phyloP scores from a whole-genome alignment of 2,888 invertebrate genomes.

The Panorpa germanica region DNA sequence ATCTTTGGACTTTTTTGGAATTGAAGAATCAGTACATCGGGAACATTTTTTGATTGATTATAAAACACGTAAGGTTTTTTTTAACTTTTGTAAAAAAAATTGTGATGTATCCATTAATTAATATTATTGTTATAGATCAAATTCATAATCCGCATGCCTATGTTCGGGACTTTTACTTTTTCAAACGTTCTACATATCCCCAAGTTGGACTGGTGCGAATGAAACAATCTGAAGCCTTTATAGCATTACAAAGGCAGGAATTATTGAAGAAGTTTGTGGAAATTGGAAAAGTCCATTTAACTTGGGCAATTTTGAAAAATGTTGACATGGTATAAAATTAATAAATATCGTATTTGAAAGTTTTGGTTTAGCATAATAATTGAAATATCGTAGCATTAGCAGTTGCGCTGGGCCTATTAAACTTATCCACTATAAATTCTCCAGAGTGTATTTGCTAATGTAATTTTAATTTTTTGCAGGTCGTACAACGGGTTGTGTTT shows the following conservation, averaged over 20 bases:
- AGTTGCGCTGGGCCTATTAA: too few species aligned
- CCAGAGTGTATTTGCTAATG: constrained; percentile 7
- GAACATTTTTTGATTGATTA: constrained; percentile 95
- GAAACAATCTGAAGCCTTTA: constrained; percentile 80
- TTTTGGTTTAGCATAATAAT: background rate
- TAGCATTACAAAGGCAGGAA: constrained; percentile 78
- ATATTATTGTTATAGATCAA: constrained; percentile 47
- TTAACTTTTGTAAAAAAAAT: background rate
- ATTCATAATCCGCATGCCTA: constrained; percentile 91
- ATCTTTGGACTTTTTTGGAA: constrained; percentile 90
- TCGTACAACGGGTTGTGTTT: constrained; percentile 94
- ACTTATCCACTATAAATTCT: constrained; percentile 4
- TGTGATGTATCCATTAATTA: constrained; percentile 2
- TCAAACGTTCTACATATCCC: constrained; percentile 94
- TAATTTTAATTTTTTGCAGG: constrained; percentile 26
- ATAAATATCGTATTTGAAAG: background rate
- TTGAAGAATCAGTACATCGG: constrained; percentile 73
- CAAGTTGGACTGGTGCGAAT: constrained; percentile 86
- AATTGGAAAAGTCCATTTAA: constrained; percentile 83
- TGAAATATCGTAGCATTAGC: too few species aligned
- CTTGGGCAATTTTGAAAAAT: constrained; percentile 83
- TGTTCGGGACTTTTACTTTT: constrained; percentile 88
- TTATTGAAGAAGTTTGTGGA: constrained; percentile 88
- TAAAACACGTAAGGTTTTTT: constrained; percentile 69
- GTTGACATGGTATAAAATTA: constrained; percentile 56